Conservation (phyloP, 1,140 invertebrate species). For the Drosophila chauvacae region DNA sequence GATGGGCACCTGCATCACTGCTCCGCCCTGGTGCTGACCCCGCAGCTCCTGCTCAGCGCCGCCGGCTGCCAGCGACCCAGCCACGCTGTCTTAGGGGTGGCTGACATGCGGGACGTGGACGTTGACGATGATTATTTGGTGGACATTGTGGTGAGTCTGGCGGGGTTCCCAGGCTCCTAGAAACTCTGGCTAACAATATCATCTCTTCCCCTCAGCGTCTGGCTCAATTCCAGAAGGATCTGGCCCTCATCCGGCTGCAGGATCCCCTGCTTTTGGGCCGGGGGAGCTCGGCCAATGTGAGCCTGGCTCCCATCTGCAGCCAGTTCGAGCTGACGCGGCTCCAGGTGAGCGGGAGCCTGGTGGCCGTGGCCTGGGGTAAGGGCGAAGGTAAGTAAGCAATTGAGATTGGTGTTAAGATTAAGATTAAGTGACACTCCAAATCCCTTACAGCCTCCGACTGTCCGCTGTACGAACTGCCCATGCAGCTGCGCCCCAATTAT, state of each 20-base stretch:
- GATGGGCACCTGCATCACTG: slow-evolving; percentile 66
- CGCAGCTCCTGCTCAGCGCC: slow-evolving; percentile 48
- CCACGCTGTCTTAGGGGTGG: slow-evolving; percentile 65
- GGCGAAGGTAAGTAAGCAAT: slow-evolving; percentile 42
- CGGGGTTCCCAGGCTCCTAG: fast-evolving
- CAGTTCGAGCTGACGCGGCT: slow-evolving; percentile 56
- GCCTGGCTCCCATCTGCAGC: slow-evolving; percentile 51
- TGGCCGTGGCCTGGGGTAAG: slow-evolving; percentile 64
- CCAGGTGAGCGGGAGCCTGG: slow-evolving; percentile 47
- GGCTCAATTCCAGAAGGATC: slow-evolving; percentile 36
- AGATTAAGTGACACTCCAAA: not conserved
- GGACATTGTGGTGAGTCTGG: slow-evolving; percentile 46
- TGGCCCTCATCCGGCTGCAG: slow-evolving; percentile 44
- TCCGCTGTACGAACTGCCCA: slow-evolving; percentile 62
- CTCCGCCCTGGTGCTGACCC: slow-evolving; percentile 50
- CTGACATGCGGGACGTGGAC: slow-evolving; percentile 60
- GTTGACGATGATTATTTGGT: slow-evolving; percentile 61
- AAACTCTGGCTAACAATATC: not conserved
- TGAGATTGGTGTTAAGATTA: too few relatives aligned
- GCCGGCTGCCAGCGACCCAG: slow-evolving; percentile 58
- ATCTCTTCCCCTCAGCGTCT: slow-evolving; percentile 20
- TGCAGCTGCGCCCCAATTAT: slow-evolving; percentile 57
- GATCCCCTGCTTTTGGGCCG: slow-evolving; percentile 21
- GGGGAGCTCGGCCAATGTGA: slow-evolving; percentile 15
- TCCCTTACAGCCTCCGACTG: slow-evolving; percentile 51